phyloP scores from a whole-genome alignment of 2,888 invertebrate species.

The Amiota minor region DNA sequence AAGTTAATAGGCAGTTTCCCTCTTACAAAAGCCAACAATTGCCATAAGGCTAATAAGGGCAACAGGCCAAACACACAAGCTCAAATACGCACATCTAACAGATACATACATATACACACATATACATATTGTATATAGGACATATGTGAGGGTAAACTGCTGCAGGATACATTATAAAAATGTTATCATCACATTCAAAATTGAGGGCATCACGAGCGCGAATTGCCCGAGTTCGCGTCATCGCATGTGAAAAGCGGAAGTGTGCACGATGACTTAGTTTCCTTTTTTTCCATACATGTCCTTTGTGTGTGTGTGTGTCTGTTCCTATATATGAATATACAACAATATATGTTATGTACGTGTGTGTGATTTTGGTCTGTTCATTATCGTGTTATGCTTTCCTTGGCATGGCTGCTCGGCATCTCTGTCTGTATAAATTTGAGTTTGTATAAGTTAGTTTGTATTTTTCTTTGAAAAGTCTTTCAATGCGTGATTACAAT shows the following conservation, averaged over 20 bases:
- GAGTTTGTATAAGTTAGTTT: neutral
- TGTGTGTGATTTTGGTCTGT: constrained; percentile 3
- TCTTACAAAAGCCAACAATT: constrained; percentile 31
- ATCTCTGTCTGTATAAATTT: neutral
- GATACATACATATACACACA: constrained; percentile 25
- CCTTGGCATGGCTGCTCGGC: neutral
- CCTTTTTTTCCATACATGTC: constrained; percentile 2
- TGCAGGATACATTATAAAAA: neutral
- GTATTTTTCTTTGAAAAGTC: neutral
- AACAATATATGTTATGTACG: neutral
- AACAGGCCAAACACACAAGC: constrained; percentile 29
- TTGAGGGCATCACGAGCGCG: constrained; percentile 47
- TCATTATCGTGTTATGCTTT: no score
- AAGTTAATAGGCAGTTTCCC: constrained; percentile 60
- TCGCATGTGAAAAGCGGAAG: constrained; percentile 10
- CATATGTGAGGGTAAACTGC: neutral
- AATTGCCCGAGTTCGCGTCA: neutral
- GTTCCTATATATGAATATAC: neutral
- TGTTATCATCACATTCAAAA: constrained; percentile 35
- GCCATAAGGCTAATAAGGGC: constrained; percentile 54
- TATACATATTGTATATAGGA: constrained; percentile 33
- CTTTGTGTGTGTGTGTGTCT: neutral
- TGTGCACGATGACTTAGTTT: constrained; percentile 9
- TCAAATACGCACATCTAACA: constrained; percentile 33
- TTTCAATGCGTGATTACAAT: constrained; percentile 40